Base-by-base conservation (phyloP, 2,113 vertebrate genomes). In the Nansenia antarctica region DNA sequence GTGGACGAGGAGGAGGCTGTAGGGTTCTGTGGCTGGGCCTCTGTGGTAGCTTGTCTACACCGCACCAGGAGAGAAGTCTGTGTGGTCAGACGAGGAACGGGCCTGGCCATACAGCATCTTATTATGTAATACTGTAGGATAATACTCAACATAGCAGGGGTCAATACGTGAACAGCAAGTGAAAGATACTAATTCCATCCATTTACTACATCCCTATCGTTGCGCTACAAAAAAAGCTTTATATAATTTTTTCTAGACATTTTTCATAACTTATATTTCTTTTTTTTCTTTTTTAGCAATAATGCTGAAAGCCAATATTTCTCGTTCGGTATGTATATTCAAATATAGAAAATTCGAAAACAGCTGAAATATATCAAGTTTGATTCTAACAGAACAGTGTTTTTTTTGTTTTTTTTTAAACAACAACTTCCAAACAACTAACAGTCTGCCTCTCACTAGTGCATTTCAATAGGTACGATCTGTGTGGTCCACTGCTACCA, bases 401-500 rank as follows among this genome's bases (percentile, higher is more conserved):
- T n/a, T n/a, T n/a, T n/a, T n/a, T n/a, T n/a, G n/a, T n/a, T n/a
- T n/a, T n/a, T n/a, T n/a, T n/a, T n/a, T n/a, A n/a, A n/a, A n/a
- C n/a, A n/a, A n/a, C n/a, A n/a, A n/a, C n/a, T n/a, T n/a, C n/a
- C n/a, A n/a, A n/a, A n/a, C n/a, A n/a, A n/a, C n/a, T n/a, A n/a
- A n/a, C n/a, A n/a, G n/a, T n/a, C n/a, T n/a, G n/a, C n/a, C n/a
- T n/a, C n/a, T n/a, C n/a, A n/a, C n/a, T n/a, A 4, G 57, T 27
- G 62, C 62, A 77, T 80, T 68, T 73, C 75, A 76, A 55, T 54
- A 9, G 72, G 47, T 73, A 60, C 32, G 64, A 77, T 69, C 39
- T 49, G 66, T 72, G 35, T 76, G 67, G 58, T 57, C 29, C 73
- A 71, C 60, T 73, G 84, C 90, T 81, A 59, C 57, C 14, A 32